Evolutionary conservation across 2,797 vertebrate genomes (phyloP).

Genomic region (Gobio occitaniae): DNA sequence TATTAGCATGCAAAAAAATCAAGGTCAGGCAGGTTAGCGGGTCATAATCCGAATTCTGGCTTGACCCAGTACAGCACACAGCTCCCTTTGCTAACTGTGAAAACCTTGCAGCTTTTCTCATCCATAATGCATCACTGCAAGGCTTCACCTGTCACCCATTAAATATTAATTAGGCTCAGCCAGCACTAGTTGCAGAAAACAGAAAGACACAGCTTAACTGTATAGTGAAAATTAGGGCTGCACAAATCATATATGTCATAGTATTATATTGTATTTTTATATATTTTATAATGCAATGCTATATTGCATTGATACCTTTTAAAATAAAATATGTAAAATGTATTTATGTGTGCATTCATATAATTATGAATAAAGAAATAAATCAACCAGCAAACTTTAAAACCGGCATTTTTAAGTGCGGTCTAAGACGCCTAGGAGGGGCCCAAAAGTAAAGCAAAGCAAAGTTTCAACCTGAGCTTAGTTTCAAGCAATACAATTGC

Average conservation of each 20-base stretch:
- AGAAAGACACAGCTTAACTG: conserved; percentile 23
- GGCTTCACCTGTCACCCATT: conserved; percentile 67
- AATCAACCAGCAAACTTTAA: not conserved
- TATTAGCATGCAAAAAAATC: conserved; percentile 64
- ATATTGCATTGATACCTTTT: not conserved
- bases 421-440: not conserved
- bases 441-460: not conserved
- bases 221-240: not conserved
- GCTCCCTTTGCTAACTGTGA: conserved; percentile 61
- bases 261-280: no score
- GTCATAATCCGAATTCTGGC: conserved; percentile 62
- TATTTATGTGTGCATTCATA: not conserved
- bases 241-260: not conserved
- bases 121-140: conserved; percentile 75
- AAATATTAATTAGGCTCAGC: conserved; percentile 71
- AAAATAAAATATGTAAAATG: not conserved
- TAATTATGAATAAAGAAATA: not conserved
- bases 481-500: not conserved
- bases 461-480: not conserved
- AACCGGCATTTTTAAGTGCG: no score
- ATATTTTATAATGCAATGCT: not conserved
- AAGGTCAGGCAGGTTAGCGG: conserved; percentile 61
- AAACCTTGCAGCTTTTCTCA: conserved; percentile 68
- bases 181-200: conserved; percentile 15
- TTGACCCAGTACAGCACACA: conserved; percentile 55